Percentiles rank a stretch among this genome's conserved stretches.
phyloP scores from a whole-genome alignment of 2,888 invertebrate genomes.

The Drosophila pseudotalamancana region DNA sequence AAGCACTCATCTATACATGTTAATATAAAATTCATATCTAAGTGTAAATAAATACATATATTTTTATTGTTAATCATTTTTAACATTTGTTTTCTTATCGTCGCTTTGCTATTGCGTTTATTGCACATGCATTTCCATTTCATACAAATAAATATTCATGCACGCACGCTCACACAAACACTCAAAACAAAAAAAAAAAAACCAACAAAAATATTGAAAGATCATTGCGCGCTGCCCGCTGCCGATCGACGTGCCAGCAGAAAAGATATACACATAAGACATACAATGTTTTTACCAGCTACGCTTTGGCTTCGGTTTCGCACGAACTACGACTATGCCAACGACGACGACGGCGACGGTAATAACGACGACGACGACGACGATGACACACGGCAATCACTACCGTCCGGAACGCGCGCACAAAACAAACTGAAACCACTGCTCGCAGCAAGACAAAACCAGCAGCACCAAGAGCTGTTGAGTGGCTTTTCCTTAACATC shows the following conservation, averaged over 20 bases:
- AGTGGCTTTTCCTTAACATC: slow-evolving; percentile 43
- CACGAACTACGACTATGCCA: slow-evolving; percentile 43
- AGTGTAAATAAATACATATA: background rate
- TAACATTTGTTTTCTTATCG: slow-evolving; percentile 27
- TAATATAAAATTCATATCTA: slow-evolving; percentile 6
- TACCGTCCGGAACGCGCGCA: slow-evolving; percentile 62
- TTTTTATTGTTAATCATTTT: slow-evolving; percentile 14
- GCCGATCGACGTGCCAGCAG: slow-evolving; percentile 45
- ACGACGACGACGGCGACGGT: slow-evolving; percentile 35
- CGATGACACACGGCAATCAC: slow-evolving; percentile 32
- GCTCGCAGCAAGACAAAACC: slow-evolving; percentile 36
- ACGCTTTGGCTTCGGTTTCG: slow-evolving; percentile 48
- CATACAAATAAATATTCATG: slow-evolving; percentile 15
- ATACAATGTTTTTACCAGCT: slow-evolving; percentile 58
- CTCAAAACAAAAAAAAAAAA: slow-evolving; percentile 52
- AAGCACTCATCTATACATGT: slow-evolving; percentile 2
- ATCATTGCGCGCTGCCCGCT: slow-evolving; percentile 54
- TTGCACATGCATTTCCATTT: slow-evolving; percentile 26
- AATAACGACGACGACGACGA: slow-evolving; percentile 22
- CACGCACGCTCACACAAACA: slow-evolving; percentile 17
- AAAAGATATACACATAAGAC: slow-evolving; percentile 20
- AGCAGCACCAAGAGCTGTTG: slow-evolving; percentile 32
- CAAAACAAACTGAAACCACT: slow-evolving; percentile 60
- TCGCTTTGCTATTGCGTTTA: slow-evolving; percentile 17
- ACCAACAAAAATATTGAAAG: slow-evolving; percentile 63